These are phyloP conservation scores for Ceratoteleas bidentatus DNA, from an alignment of 1,140 invertebrate species.

Conservation along the genomic window DNA sequence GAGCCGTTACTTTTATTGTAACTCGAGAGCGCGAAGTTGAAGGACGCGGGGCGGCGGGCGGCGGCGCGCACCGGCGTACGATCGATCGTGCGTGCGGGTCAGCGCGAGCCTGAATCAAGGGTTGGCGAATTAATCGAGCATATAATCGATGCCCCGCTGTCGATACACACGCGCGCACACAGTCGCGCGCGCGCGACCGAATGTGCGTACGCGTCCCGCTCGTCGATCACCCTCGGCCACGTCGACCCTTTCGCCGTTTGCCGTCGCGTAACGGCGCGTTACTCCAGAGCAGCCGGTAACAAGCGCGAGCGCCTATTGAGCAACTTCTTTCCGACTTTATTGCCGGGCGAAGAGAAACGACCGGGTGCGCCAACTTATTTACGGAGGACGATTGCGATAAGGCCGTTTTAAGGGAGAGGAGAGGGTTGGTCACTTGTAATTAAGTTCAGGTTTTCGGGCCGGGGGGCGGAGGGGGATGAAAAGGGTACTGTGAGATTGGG, in stretches of 20 bases:
- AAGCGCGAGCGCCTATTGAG: slow-evolving; percentile 32
- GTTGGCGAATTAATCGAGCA: slow-evolving; percentile 80
- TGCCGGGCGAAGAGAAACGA: slow-evolving; percentile 34
- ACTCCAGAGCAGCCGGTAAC: slow-evolving; percentile 72
- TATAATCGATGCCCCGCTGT: slow-evolving; percentile 78
- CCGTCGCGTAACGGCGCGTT: slow-evolving; percentile 71
- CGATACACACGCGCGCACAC: slow-evolving; percentile 72
- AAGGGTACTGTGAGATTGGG: no score
- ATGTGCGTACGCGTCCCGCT: slow-evolving; percentile 57
- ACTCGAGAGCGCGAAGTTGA: slow-evolving; percentile 68
- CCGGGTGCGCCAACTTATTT: slow-evolving; percentile 23
- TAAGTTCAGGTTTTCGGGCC: no score
- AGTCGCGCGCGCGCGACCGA: slow-evolving; percentile 58
- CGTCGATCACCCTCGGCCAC: slow-evolving; percentile 53
- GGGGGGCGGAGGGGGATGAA: no score
- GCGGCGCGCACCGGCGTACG: slow-evolving; percentile 27
- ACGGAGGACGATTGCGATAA: slow-evolving; percentile 35
- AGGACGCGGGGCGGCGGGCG: slow-evolving; percentile 52
- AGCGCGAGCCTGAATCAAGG: slow-evolving; percentile 63
- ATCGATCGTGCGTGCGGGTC: slow-evolving; percentile 69
- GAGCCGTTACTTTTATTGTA: slow-evolving; percentile 65
- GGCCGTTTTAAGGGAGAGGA: slow-evolving; percentile 10
- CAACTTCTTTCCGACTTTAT: slow-evolving; percentile 59
- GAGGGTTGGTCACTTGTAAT: no score
- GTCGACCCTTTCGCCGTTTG: slow-evolving; percentile 71